Evolutionary conservation across 2,888 invertebrate species (phyloP), one percentile per base, ranked within the genome.

Genomic region (Dynastes tityus): DNA sequence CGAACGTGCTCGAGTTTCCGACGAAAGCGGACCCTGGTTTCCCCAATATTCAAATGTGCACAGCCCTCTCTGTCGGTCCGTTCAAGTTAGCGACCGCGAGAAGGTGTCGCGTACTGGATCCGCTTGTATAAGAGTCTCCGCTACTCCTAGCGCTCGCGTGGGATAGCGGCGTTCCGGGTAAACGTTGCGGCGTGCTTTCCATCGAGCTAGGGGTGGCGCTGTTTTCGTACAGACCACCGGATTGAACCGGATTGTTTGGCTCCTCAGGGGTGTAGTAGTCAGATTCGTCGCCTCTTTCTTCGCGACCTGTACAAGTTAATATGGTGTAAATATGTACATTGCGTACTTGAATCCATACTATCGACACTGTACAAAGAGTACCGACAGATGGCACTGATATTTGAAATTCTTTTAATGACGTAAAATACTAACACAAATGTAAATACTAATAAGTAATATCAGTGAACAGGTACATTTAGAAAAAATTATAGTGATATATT

Each of bases 201-300:
- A 87, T 82, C 8, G 89, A 89, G 83, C 86, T 87, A 5, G 82
- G 81, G 11, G 78, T 45, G 45, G 16, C 76, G 45, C 53, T 78
- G 67, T 53, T 77, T 78, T 88, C 88, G 83, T 91, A 92, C 82
- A 94, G 90, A 78, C 92, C 92, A 83, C 92, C 92, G 84, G 93
- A 90, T 84, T 93, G 92, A 82, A 92, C 92, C 83, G 93, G 93
- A 84, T 45, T 63, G 27, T 91, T 91, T 82, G 93, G 92, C 89
- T 95, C 95, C 87, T 95, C 95, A 37, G 94, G 94, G 55, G 95
- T 94, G 89, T 94, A 95, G 89, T 94, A 94, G 89, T 95, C 95
- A 51, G 94, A 94, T 89, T 95, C 95, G 81, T 94, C 94, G 81
- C 91, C 92, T 81, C 89, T 86, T 83, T 90, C 90, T 85, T 86